These are phyloP conservation scores for Eonycteris spelaea DNA, from an alignment of 2,113 vertebrate species.

Conservation along the genomic window DNA sequence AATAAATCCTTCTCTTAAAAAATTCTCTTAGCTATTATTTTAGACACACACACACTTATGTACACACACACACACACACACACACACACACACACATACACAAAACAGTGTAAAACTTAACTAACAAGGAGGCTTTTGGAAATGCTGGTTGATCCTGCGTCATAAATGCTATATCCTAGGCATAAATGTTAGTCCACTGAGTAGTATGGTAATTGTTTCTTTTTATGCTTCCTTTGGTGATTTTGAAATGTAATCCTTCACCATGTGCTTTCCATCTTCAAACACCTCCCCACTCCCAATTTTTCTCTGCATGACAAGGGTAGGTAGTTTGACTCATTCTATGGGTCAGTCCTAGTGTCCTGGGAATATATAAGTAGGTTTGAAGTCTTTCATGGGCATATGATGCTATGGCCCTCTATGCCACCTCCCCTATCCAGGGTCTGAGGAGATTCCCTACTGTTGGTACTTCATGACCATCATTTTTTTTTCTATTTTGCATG, in stretches of 20 bases:
- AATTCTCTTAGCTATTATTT: not conserved
- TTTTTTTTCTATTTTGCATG: not conserved
- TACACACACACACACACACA: not conserved
- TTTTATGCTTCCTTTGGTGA: not conserved
- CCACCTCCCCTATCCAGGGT: not conserved
- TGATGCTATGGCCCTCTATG: not conserved
- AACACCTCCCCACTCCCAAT: not conserved
- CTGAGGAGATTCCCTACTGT: not conserved
- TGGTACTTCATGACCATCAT: not conserved
- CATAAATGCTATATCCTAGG: not conserved
- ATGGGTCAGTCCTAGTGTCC: not conserved
- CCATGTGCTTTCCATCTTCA: not conserved
- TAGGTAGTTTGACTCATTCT: not conserved
- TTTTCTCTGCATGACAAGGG: not conserved
- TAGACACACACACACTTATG: not conserved
- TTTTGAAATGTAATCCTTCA: conserved; percentile 35
- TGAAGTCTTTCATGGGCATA: not conserved
- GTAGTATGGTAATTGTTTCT: not conserved
- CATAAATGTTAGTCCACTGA: not conserved
- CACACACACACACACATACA: not conserved
- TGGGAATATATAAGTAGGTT: not conserved
- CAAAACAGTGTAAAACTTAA: not conserved
- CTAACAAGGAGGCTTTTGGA: not conserved
- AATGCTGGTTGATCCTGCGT: not conserved
- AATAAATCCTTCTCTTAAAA: not conserved